These are phyloP conservation scores for Cerastis leucographa DNA, from an alignment of 2,888 invertebrate genomes.

Conservation along the genomic window DNA sequence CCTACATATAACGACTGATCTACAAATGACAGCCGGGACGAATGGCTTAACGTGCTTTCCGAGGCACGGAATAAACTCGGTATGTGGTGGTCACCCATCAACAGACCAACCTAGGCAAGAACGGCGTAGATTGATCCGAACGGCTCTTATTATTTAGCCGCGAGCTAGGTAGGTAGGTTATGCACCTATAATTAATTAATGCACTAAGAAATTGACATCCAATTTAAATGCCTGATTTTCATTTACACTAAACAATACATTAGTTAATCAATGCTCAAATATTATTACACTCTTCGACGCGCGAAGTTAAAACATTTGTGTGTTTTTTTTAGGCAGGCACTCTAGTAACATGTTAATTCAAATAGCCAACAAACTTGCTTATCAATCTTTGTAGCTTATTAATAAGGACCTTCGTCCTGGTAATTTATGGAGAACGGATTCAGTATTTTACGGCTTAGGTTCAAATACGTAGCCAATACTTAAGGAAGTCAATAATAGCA, in stretches of 20 bases:
- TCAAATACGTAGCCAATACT: constrained; percentile 14
- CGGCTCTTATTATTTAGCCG: too few species aligned
- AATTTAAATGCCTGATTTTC: neutral
- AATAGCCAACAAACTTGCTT: neutral
- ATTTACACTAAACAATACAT: neutral
- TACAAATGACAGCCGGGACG: too few species aligned
- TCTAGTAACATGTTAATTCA: neutral
- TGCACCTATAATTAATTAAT: neutral
- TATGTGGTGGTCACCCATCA: too few species aligned
- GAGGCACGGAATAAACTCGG: too few species aligned
- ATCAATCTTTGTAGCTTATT: neutral
- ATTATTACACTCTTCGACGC: neutral
- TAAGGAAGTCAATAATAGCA: constrained; percentile 44
- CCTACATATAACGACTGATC: too few species aligned
- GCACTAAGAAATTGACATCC: neutral
- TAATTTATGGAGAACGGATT: neutral
- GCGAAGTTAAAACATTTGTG: neutral
- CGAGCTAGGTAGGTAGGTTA: too few species aligned
- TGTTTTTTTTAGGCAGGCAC: neutral
- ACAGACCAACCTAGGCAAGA: too few species aligned
- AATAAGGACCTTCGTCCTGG: too few species aligned
- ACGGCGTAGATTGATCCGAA: too few species aligned
- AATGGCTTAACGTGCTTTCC: too few species aligned
- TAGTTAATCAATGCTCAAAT: neutral
- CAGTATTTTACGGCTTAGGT: neutral